phyloP scores from a whole-genome alignment of 1,140 invertebrate genomes.

The Bombus picipes region DNA sequence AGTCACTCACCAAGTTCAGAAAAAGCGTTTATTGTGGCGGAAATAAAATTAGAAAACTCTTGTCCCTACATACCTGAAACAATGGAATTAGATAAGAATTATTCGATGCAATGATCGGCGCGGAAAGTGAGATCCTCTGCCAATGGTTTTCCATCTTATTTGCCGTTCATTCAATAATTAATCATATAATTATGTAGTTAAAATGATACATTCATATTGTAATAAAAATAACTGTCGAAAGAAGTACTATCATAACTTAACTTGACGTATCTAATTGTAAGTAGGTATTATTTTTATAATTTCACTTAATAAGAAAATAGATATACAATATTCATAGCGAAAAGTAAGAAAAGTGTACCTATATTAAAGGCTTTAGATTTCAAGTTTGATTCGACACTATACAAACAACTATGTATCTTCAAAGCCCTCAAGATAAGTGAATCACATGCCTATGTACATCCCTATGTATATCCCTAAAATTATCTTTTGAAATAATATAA shows the following conservation, averaged over 20 bases:
- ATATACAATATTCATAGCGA: neutral
- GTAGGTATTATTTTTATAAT: neutral
- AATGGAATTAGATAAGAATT: slow-evolving; percentile 16
- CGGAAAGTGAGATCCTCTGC: neutral
- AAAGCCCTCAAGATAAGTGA: neutral
- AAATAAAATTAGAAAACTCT: slow-evolving; percentile 22
- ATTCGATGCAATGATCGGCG: neutral
- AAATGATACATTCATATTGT: neutral
- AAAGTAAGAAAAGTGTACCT: neutral
- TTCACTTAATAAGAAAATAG: neutral
- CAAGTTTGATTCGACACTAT: neutral
- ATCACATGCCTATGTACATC: neutral
- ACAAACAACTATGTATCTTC: neutral
- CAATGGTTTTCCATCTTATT: neutral
- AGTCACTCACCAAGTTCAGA: slow-evolving; percentile 12
- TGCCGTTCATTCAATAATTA: neutral
- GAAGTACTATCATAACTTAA: neutral
- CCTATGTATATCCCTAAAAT: no score
- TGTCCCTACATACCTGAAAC: slow-evolving; percentile 4
- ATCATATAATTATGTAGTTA: neutral
- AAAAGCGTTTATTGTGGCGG: slow-evolving; percentile 4
- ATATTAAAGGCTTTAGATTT: neutral
- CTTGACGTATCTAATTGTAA: no score
- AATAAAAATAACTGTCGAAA: neutral
- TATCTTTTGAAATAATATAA: no score